Conservation (phyloP, 2,113 vertebrate genomes). For the Galeopterus variegatus region DNA sequence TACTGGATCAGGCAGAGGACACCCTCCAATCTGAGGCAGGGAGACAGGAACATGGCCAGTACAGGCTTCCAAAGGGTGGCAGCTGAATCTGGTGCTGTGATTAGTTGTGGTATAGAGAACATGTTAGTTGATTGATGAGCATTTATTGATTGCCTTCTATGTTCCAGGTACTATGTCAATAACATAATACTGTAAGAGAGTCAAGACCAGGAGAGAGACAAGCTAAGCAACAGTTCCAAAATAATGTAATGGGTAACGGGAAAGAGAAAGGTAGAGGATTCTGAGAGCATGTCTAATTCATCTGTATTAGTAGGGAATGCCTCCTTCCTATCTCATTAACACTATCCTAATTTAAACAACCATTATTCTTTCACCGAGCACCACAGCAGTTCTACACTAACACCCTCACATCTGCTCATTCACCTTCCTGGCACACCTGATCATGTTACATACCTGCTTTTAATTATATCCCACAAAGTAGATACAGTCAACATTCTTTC, state of each 20-base stretch:
- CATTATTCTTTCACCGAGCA: not conserved
- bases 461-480: not conserved
- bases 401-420: not conserved
- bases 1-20: not conserved
- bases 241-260: not conserved
- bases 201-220: not conserved
- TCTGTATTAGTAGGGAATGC: not conserved
- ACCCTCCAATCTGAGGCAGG: not conserved
- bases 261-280: not conserved
- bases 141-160: not conserved
- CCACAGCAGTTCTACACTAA: accelerated
- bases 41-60: not conserved
- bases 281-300: not conserved
- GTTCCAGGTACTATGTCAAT: not conserved
- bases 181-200: not conserved
- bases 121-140: not conserved
- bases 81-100: not conserved
- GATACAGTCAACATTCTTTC: not conserved
- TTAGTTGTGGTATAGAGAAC: not conserved
- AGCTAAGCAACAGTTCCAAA: not conserved
- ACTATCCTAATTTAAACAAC: not conserved
- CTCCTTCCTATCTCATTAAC: not conserved
- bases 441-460: not conserved
- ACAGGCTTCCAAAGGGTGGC: not conserved
- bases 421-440: not conserved